Base-by-base conservation (phyloP, 2,888 invertebrate species). In the Drosophila villosipedis region DNA sequence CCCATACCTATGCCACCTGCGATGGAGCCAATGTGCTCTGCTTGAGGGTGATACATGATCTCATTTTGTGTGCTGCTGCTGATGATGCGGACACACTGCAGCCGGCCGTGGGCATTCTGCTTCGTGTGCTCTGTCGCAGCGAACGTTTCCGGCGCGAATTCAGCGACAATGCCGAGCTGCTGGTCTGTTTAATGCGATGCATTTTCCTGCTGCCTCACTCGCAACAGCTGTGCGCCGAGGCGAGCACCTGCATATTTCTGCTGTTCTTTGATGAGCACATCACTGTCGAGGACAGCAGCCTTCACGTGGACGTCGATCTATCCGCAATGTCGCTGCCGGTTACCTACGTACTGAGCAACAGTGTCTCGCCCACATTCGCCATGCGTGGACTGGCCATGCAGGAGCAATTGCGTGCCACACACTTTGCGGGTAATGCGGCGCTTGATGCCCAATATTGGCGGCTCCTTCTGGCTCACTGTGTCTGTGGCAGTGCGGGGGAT, bases 61-160 rank as follows among this genome's bases (percentile, higher is more conserved):
- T 65, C 0, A 4, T 79, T 22, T 9, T 69, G 52, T 33, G 54
- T 2, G 35, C 49, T 1, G 12, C 37, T 14, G 25, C 0, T 2
- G 70, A 59, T 10, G 53, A 59, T 16, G 19, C 28, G 2, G 69
- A 78, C 2, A 43, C 35, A 1, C 83, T 89, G 3, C 68, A 84
- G 35, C 92, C 93, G 0, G 83, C 89, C 0, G 81, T 93, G 1
- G 89, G 92, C 39, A 90, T 93, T n/a, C 33, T 69, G 19, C 28
- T 69, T 5, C 12, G 47, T 3, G 31, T 69, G 22, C 28, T 69
- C 4, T 33, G 54, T 0, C 82, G 88, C 37, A 89, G 86, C 76
- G 74, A 83, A 1, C 65, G 68, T 1, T 85, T 92, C 49, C 92
- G 93, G 0, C 72, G 80, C 9, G 83, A 91, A 68, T 66, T 92